These are phyloP conservation scores for Arge pagana DNA, from an alignment of 2,888 invertebrate genomes.

Conservation along the genomic window DNA sequence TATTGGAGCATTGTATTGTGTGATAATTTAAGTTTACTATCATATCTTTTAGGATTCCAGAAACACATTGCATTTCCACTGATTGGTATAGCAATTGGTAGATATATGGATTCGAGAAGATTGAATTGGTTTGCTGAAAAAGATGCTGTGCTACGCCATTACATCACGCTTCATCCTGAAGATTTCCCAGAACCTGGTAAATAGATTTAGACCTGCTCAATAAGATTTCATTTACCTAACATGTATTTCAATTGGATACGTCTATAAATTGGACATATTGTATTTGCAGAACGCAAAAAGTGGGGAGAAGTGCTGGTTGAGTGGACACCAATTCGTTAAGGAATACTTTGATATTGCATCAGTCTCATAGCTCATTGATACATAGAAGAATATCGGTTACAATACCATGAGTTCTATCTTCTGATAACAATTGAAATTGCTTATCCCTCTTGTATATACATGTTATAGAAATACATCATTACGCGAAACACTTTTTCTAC, in stretches of 20 bases:
- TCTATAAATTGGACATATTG: too few relatives aligned
- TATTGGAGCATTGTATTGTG: too few relatives aligned
- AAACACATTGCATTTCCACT: slow-evolving; percentile 17
- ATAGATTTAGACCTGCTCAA: too few relatives aligned
- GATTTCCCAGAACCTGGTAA: slow-evolving; percentile 49
- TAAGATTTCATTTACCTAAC: too few relatives aligned
- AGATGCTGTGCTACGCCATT: slow-evolving; percentile 43
- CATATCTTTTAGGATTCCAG: slow-evolving; percentile 36
- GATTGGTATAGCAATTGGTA: slow-evolving; percentile 24
- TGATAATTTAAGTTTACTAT: too few relatives aligned
- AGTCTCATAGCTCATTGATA: slow-evolving; percentile 14
- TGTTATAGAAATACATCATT: slow-evolving; percentile 6
- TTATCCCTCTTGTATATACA: slow-evolving; percentile 14
- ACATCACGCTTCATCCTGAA: slow-evolving; percentile 49
- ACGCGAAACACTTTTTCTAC: slow-evolving; percentile 1
- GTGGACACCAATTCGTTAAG: slow-evolving; percentile 47
- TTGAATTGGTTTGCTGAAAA: slow-evolving; percentile 30
- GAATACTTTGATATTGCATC: slow-evolving; percentile 1
- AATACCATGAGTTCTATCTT: neutral
- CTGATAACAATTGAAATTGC: slow-evolving; percentile 2
- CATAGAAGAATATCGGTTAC: slow-evolving; percentile 11
- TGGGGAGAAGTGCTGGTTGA: slow-evolving; percentile 35
- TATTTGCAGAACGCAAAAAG: slow-evolving; percentile 41
- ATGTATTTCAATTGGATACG: too few relatives aligned
- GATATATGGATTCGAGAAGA: slow-evolving; percentile 8